Evolutionary conservation across 2,797 vertebrate species (phyloP).

Genomic region (Bradypodion pumilum): DNA sequence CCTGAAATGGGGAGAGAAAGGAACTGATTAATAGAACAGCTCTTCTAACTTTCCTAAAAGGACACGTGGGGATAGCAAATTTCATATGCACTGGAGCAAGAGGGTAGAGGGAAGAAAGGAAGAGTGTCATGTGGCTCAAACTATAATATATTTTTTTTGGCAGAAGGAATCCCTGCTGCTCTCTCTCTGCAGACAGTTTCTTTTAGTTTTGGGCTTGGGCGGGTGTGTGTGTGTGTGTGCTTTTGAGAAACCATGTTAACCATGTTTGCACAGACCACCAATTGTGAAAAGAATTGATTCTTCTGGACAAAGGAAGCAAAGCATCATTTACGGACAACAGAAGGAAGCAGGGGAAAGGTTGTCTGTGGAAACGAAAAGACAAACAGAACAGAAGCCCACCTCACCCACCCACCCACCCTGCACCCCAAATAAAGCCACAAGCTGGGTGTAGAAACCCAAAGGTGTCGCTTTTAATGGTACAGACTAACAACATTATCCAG

Average conservation of each 20-base stretch:
- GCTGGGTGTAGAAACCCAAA: neutral
- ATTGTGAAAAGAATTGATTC: neutral
- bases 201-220: neutral
- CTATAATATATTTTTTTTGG: neutral
- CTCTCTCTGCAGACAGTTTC: neutral
- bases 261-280: neutral
- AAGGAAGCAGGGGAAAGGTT: neutral
- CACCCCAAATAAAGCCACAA: neutral
- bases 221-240: too few species aligned
- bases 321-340: neutral
- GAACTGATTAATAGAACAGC: neutral
- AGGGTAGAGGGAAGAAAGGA: neutral
- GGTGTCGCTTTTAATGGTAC: neutral
- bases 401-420: too few species aligned
- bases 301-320: neutral
- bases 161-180: neutral
- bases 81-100: neutral
- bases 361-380: neutral
- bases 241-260: neutral
- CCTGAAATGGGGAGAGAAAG: constrained; percentile 19
- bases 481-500: neutral
- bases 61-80: neutral
- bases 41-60: constrained; percentile 12
- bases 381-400: neutral
- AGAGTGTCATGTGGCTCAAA: neutral